Evolutionary conservation across 2,888 invertebrate genomes (phyloP), one percentile per base, ranked within the genome.

Genomic region (Idaea biselata): DNA sequence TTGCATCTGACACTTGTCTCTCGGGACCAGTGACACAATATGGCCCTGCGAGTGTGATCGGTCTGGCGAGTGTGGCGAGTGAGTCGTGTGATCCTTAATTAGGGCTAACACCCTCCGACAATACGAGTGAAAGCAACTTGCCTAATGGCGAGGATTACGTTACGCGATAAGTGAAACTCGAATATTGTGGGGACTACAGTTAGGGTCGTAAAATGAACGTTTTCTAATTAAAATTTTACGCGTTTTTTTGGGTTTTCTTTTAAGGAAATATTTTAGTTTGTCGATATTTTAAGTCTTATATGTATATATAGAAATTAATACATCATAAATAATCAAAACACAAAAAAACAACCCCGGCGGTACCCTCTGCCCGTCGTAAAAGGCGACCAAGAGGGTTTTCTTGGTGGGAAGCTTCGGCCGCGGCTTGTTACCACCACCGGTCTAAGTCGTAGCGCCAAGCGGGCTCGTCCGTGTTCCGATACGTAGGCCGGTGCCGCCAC

Each of bases 61-160:
- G 86, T 82, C 83, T 79, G 81, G 73, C 73, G 61, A 17, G 62
- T 73, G 73, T 64, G 67, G 32, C 11, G 68, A 70, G 69, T 73
- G 80, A 78, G 82, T 85, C 84, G n/a, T 81, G 69, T 73, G 80
- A 78, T 82, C 86, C 84, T 81, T 78, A 84, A 87, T 87, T 86
- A 87, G 86, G 88, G 86, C 80, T 80, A 79, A 79, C 87, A 88
- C 90, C 89, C 91, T 84, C 76, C 84, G 80, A 84, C 88, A 87
- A 89, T 88, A 77, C 77, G 77, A 77, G 75, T 79, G 78, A 79
- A 80, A 82, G 79, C 81, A 79, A 84, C 81, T 80, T 73, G 82
- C 75, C 81, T 90, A 90, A 90, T 90, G 88, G 85, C 71, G 70
- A 76, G 87, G 88, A 90, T 90, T 87, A 87, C 78, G 85, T 86